Evolutionary conservation across 2,888 invertebrate species (phyloP).

Genomic region (Drosophila prolongata): DNA sequence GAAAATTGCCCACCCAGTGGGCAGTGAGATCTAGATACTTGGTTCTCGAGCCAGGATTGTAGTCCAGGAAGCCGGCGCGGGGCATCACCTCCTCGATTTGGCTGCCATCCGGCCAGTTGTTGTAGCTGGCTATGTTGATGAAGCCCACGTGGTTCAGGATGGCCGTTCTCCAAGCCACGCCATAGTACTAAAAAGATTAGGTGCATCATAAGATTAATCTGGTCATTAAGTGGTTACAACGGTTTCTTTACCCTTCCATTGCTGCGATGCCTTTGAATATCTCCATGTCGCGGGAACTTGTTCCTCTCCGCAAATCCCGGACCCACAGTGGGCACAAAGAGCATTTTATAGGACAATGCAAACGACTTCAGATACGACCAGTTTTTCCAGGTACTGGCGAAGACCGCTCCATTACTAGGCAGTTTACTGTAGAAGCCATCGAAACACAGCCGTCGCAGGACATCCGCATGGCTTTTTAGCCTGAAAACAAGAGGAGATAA

Average conservation of each 20-base stretch:
- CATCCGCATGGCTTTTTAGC: slow-evolving; percentile 85
- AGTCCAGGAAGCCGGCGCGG: slow-evolving; percentile 85
- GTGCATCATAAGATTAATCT: neutral
- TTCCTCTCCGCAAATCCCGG: slow-evolving; percentile 89
- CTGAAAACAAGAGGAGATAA: slow-evolving; percentile 51
- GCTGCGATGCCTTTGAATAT: slow-evolving; percentile 83
- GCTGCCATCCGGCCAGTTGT: slow-evolving; percentile 91
- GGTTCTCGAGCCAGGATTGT: slow-evolving; percentile 86
- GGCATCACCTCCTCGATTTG: slow-evolving; percentile 88
- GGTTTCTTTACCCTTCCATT: slow-evolving; percentile 81
- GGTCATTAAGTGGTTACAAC: neutral
- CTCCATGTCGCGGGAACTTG: slow-evolving; percentile 84
- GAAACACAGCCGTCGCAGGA: slow-evolving; percentile 86
- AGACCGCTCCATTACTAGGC: slow-evolving; percentile 88
- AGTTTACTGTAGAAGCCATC: slow-evolving; percentile 89
- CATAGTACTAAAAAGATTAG: slow-evolving; percentile 86
- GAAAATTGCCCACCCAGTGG: slow-evolving; percentile 86
- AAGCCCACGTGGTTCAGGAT: slow-evolving; percentile 86
- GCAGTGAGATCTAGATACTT: slow-evolving; percentile 88
- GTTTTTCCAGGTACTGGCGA: slow-evolving; percentile 88
- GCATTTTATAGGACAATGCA: slow-evolving; percentile 86
- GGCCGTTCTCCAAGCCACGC: slow-evolving; percentile 87
- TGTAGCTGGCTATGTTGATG: slow-evolving; percentile 89
- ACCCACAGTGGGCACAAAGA: slow-evolving; percentile 89
- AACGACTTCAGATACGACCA: slow-evolving; percentile 86